phyloP scores from a whole-genome alignment of 2,797 vertebrate species.

The Schizopygopsis pylzovi region DNA sequence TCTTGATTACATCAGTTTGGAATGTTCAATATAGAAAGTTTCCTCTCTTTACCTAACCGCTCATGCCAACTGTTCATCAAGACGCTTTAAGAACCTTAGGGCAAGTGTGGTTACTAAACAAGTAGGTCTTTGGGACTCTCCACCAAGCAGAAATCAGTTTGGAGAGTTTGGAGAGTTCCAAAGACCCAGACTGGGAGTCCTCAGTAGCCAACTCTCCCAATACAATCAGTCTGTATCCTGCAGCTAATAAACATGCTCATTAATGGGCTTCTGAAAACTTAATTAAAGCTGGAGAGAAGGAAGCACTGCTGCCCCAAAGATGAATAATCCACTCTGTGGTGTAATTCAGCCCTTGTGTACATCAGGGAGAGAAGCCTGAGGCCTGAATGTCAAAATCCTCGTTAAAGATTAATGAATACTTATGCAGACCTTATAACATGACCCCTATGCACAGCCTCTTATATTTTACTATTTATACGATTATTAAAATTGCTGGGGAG shows the following conservation, averaged over 20 bases:
- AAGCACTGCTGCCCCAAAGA: constrained; percentile 43
- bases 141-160: constrained; percentile 31
- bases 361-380: constrained; percentile 66
- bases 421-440: constrained; percentile 30
- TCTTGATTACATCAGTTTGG: not conserved
- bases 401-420: constrained; percentile 67
- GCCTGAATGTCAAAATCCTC: constrained; percentile 74
- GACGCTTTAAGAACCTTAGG: not conserved
- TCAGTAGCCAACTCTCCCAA: not conserved
- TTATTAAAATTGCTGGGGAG: not conserved
- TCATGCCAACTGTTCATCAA: constrained; percentile 18
- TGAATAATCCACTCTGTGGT: constrained; percentile 32
- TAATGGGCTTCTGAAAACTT: constrained; percentile 59
- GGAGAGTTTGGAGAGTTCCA: not conserved
- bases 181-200: constrained; percentile 6
- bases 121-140: constrained; percentile 36
- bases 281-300: constrained; percentile 54
- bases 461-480: constrained; percentile 22
- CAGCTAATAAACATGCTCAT: constrained; percentile 39
- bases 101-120: constrained; percentile 3
- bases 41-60: not conserved
- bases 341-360: constrained; percentile 58
- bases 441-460: constrained; percentile 28
- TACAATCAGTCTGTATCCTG: constrained; percentile 27
- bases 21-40: not conserved